Percentiles rank a stretch among this genome's conserved stretches.
Evolutionary conservation across 2,113 vertebrate species (phyloP).

Genomic region (Taxidea taxus): DNA sequence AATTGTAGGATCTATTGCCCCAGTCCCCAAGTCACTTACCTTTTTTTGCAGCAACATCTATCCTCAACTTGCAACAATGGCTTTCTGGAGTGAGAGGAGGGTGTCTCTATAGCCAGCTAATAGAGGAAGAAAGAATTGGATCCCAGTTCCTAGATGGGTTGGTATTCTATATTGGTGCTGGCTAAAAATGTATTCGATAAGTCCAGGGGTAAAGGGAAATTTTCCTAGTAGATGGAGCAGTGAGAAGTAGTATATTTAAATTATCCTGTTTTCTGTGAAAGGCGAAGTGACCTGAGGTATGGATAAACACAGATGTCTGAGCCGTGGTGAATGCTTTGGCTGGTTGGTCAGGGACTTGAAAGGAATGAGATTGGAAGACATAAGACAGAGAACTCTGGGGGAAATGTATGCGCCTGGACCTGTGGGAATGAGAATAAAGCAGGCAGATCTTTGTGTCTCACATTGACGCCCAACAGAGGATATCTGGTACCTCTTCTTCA

Average conservation of each 20-base stretch:
- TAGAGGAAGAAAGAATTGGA: neutral
- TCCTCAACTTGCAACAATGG: neutral
- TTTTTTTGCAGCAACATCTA: neutral
- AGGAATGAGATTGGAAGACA: neutral
- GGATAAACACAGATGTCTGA: neutral
- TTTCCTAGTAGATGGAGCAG: neutral
- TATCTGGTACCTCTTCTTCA: neutral
- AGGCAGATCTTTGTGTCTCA: neutral
- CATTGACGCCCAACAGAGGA: neutral
- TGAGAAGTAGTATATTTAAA: neutral
- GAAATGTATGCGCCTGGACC: neutral
- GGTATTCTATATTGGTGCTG: neutral
- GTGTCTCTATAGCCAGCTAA: neutral
- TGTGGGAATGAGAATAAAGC: neutral
- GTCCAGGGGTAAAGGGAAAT: neutral
- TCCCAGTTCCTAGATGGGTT: neutral
- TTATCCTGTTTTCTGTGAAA: neutral
- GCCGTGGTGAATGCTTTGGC: neutral
- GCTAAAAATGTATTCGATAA: neutral
- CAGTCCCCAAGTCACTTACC: neutral
- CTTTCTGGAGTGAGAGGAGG: neutral
- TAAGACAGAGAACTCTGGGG: neutral
- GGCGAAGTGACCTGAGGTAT: neutral
- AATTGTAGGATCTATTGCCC: neutral
- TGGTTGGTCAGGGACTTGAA: neutral